Base-by-base conservation (phyloP, 2,797 vertebrate genomes). In the Danionella dracula region DNA sequence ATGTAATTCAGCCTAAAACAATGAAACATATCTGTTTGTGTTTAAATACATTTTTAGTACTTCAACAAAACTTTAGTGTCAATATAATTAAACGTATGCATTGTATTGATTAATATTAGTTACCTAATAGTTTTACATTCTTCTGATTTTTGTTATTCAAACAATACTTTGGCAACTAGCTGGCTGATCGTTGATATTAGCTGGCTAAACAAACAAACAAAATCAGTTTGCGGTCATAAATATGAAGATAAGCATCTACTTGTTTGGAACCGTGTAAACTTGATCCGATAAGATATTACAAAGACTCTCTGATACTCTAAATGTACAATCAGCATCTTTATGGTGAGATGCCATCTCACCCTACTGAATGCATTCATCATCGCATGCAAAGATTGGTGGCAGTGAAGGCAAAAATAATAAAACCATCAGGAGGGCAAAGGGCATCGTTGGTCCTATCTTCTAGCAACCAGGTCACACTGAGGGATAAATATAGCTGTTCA, bases 301-400 rank as follows among this genome's bases (percentile, higher is more conserved):
- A 44, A 53, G 23, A 42, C 27, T 12, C 16, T 15, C 15, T n/a
- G n/a, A 44, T 31, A 1, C 8, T 42, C 32, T 66, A 35, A 71
- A 66, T 57, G 42, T 50, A 66, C 19, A 58, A 38, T 66, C 56
- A 62, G 40, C 20, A 53, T 54, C 61, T 46, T 51, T 56, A 66
- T 48, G 29, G 13, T 57, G 46, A 55, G 51, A 41, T 53, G 38
- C 50, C 34, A 45, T 5, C 37, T 19, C 27, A 42, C 60, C 40
- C 15, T 17, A 61, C 48, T 27, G 23, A 27, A 27, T 27, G 23
- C 23, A 3, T 3, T 27, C 3, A 27, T 34, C 5, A 55, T 35
- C 57, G 46, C 73, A 75, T 73, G 73, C 72, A 60, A 55, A 61
- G 63, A 41, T 61, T 66, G 35, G 15, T 51, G 44, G 73, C 55